Evolutionary conservation across 2,888 invertebrate species (phyloP).

Genomic region (Tromatobia lineatoria): DNA sequence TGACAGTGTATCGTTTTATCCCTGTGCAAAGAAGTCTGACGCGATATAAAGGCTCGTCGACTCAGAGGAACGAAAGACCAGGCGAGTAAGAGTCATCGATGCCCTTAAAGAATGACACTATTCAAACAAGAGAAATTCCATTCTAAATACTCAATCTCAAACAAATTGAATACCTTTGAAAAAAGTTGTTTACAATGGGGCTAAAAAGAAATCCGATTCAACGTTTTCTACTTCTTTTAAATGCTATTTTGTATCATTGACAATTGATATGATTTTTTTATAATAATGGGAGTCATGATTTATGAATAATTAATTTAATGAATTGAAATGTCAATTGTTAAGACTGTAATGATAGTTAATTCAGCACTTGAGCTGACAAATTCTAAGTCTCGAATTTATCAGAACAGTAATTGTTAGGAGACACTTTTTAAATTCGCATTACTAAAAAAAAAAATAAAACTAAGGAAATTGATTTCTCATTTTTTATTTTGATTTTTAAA

Average conservation of each 20-base stretch:
- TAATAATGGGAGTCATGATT: too few relatives aligned
- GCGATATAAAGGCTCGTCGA: background rate
- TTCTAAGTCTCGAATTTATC: too few relatives aligned
- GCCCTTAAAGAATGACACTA: constrained; percentile 13
- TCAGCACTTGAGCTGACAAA: too few relatives aligned
- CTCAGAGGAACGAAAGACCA: background rate
- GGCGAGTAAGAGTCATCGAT: constrained; percentile 17
- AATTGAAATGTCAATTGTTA: too few relatives aligned
- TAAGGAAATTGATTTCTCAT: too few relatives aligned
- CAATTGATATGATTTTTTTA: background rate
- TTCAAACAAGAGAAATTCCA: constrained; percentile 32
- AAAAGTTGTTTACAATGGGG: background rate
- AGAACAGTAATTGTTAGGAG: too few relatives aligned
- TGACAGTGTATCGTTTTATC: constrained; percentile 42
- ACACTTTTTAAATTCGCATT: too few relatives aligned
- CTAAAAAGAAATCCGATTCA: background rate
- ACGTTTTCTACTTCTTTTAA: background rate
- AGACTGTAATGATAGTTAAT: too few relatives aligned
- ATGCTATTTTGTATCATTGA: background rate
- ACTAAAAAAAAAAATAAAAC: too few relatives aligned
- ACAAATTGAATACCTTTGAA: background rate
- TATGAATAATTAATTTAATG: too few relatives aligned
- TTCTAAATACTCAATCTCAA: constrained; percentile 10
- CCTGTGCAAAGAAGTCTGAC: constrained; percentile 33
- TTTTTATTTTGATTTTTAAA: too few relatives aligned